phyloP scores from a whole-genome alignment of 1,140 invertebrate genomes.

The Helicoverpa armigera region DNA sequence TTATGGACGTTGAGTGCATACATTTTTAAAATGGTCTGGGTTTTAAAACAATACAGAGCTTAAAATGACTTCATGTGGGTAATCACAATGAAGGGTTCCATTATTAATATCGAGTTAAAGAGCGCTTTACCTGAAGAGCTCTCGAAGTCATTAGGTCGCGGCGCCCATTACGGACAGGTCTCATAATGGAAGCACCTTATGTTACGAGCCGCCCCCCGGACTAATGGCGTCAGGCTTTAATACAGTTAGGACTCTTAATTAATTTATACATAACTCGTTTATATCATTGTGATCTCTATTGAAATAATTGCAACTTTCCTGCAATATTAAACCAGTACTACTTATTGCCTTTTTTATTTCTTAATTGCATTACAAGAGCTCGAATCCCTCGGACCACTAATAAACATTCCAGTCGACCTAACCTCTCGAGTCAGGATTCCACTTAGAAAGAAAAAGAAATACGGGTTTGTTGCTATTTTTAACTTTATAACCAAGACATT shows the following conservation, averaged over 20 bases:
- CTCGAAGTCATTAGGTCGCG: slow-evolving; percentile 60
- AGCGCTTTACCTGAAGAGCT: slow-evolving; percentile 59
- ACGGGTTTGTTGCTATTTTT: slow-evolving; percentile 31
- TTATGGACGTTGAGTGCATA: neutral
- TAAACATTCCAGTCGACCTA: slow-evolving; percentile 33
- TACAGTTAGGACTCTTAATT: slow-evolving; percentile 53
- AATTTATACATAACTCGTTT: slow-evolving; percentile 49
- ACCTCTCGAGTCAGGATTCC: slow-evolving; percentile 25
- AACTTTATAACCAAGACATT: slow-evolving; percentile 35
- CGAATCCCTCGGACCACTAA: slow-evolving; percentile 19
- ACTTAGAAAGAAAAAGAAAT: slow-evolving; percentile 29
- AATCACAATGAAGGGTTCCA: slow-evolving; percentile 45
- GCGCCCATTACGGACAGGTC: slow-evolving; percentile 56
- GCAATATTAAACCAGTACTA: neutral
- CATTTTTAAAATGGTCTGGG: neutral
- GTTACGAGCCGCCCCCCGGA: slow-evolving; percentile 50
- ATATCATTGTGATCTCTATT: neutral
- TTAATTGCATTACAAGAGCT: slow-evolving; percentile 11
- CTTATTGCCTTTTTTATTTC: neutral
- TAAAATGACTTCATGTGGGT: slow-evolving; percentile 41
- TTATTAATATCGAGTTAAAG: slow-evolving; percentile 63
- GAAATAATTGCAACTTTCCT: neutral
- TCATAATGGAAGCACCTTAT: slow-evolving; percentile 60
- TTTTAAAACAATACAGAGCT: slow-evolving; percentile 33
- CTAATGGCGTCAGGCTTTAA: slow-evolving; percentile 55